A percentile compares a stretch with the other conserved stretches of the same genome.
Conservation (phyloP, 2,888 invertebrate genomes). For the Stenodera caucasica region DNA sequence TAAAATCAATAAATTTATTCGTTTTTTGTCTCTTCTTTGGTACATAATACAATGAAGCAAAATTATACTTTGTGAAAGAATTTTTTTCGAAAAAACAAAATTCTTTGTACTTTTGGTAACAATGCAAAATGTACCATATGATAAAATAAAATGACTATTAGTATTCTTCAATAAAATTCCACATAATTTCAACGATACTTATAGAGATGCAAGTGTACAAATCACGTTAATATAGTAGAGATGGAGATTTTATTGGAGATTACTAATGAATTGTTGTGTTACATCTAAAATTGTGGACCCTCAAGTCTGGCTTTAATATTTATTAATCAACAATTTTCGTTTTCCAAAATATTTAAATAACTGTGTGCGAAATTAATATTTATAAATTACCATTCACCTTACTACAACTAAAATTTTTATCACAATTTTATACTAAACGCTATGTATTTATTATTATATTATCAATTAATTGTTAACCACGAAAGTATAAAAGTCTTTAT, state of each 20-base stretch:
- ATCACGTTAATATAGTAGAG: too few relatives aligned
- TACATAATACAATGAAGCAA: conserved; percentile 1
- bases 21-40: background rate
- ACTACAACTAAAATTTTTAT: conserved; percentile 27
- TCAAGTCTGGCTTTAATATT: background rate
- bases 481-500: conserved; percentile 2
- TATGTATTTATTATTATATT: background rate
- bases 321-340: background rate
- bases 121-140: background rate
- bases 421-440: conserved; percentile 27
- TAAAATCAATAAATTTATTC: background rate
- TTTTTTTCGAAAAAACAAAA: background rate
- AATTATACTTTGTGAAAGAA: background rate
- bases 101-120: background rate
- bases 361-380: conserved; percentile 24
- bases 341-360: conserved; percentile 17
- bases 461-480: background rate
- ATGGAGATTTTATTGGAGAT: background rate
- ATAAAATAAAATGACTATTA: background rate
- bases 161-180: too few relatives aligned
- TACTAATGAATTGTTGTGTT: background rate
- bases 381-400: conserved; percentile 28
- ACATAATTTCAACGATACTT: too few relatives aligned
- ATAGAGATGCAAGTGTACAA: too few relatives aligned
- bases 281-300: conserved; percentile 21